Conservation (phyloP, 2,113 vertebrate genomes). For the Oxyruncus cristatus region DNA sequence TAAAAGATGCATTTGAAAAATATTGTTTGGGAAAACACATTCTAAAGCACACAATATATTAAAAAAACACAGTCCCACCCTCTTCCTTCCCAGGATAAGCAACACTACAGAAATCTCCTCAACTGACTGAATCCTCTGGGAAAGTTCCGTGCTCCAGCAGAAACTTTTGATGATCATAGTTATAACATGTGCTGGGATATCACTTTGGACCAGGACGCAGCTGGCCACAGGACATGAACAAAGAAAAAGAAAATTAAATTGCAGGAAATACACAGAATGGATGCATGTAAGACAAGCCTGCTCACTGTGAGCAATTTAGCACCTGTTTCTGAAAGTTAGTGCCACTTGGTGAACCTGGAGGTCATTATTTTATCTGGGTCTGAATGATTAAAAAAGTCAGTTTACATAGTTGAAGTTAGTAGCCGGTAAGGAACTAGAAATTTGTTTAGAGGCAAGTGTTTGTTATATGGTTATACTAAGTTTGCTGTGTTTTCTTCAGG, state of each 20-base stretch:
- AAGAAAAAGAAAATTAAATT: not conserved
- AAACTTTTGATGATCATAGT: not conserved
- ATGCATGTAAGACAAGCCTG: not conserved
- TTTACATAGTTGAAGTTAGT: not conserved
- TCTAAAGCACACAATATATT: slow-evolving; percentile 37
- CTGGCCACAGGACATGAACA: slow-evolving; percentile 19
- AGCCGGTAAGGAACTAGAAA: not conserved
- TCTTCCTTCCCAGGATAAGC: not conserved
- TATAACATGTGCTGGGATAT: not conserved
- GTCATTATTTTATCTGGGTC: not conserved
- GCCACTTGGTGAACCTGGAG: not conserved
- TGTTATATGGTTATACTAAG: not conserved
- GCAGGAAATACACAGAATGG: not conserved
- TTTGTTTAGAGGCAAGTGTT: not conserved
- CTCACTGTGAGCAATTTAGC: not conserved
- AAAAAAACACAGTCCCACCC: not conserved
- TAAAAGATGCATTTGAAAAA: not conserved
- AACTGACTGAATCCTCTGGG: not conserved
- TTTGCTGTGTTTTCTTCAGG: not conserved
- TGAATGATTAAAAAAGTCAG: not conserved
- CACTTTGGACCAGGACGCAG: not conserved
- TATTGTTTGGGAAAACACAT: not conserved
- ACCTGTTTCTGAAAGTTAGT: not conserved
- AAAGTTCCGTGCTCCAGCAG: not conserved
- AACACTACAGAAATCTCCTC: not conserved